These are phyloP conservation scores for Lepus americanus DNA, from an alignment of 2,113 vertebrate species.

Conservation along the genomic window DNA sequence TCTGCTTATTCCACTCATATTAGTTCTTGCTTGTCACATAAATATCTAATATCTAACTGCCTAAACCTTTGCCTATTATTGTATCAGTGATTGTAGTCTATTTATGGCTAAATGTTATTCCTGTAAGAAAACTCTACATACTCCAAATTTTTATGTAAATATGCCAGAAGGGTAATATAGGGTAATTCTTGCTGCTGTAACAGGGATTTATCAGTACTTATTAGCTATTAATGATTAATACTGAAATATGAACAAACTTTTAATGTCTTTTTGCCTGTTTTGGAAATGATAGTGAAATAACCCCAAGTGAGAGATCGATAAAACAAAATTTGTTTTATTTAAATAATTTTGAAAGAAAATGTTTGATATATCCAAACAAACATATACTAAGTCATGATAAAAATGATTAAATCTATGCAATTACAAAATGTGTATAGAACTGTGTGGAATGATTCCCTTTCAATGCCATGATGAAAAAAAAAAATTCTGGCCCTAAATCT, in stretches of 20 bases:
- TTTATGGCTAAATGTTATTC: too few relatives aligned
- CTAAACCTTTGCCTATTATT: too few relatives aligned
- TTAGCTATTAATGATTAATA: not conserved
- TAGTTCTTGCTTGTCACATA: too few relatives aligned
- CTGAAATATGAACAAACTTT: not conserved
- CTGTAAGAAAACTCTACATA: too few relatives aligned
- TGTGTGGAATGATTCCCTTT: not conserved
- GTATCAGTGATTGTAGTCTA: too few relatives aligned
- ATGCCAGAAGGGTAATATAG: too few relatives aligned
- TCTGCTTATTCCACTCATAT: not conserved
- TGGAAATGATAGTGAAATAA: not conserved
- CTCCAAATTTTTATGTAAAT: too few relatives aligned
- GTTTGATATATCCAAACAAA: not conserved
- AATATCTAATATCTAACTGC: too few relatives aligned
- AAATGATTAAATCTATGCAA: not conserved
- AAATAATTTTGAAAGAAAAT: not conserved
- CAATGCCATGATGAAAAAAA: not conserved
- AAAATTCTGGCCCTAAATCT: not conserved
- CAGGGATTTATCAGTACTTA: not conserved
- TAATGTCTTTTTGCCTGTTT: not conserved
- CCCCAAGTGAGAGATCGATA: not conserved
- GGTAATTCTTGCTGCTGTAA: not conserved
- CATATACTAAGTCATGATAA: not conserved
- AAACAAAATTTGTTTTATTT: not conserved
- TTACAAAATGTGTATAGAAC: not conserved